A percentile compares a stretch with the other conserved stretches of the same genome.
Evolutionary conservation across 2,797 vertebrate species (phyloP).

Genomic region (Cetoscarus ocellatus): DNA sequence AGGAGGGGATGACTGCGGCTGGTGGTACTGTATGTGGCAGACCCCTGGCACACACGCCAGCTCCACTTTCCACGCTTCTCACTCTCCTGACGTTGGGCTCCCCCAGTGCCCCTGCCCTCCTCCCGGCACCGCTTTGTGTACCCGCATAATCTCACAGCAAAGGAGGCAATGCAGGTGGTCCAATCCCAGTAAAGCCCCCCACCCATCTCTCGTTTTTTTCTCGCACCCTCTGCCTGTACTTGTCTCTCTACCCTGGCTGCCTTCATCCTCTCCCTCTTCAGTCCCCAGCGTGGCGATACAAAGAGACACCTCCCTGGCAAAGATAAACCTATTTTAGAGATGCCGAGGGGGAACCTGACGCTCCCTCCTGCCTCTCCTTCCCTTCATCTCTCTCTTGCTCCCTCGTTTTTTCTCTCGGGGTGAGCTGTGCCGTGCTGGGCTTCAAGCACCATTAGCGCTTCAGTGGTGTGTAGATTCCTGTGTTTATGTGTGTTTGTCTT

Average conservation of each 20-base stretch:
- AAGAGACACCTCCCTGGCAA: slow-evolving; percentile 82
- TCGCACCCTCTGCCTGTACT: slow-evolving; percentile 59
- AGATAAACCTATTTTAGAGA: slow-evolving; percentile 80
- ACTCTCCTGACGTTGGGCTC: slow-evolving; percentile 76
- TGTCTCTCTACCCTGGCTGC: slow-evolving; percentile 65
- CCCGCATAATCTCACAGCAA: slow-evolving; percentile 82
- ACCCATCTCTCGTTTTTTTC: slow-evolving; percentile 57
- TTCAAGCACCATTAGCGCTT: slow-evolving; percentile 81
- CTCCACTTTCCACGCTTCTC: slow-evolving; percentile 87
- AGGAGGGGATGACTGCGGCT: slow-evolving; percentile 31
- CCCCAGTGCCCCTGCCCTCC: slow-evolving; percentile 71
- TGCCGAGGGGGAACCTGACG: slow-evolving; percentile 66
- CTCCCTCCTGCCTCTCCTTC: slow-evolving; percentile 55
- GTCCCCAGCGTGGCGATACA: slow-evolving; percentile 67
- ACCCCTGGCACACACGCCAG: slow-evolving; percentile 88
- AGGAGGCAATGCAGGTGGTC: slow-evolving; percentile 86
- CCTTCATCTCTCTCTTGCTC: slow-evolving; percentile 49
- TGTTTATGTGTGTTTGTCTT: slow-evolving; percentile 65
- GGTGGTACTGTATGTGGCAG: slow-evolving; percentile 80
- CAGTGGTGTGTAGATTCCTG: slow-evolving; percentile 68
- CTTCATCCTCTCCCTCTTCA: slow-evolving; percentile 76
- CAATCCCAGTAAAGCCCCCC: slow-evolving; percentile 62
- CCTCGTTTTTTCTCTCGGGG: slow-evolving; percentile 46
- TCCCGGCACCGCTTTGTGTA: slow-evolving; percentile 78
- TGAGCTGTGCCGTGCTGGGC: slow-evolving; percentile 55